phyloP scores from a whole-genome alignment of 2,888 invertebrate genomes.

The Cenopis cana region DNA sequence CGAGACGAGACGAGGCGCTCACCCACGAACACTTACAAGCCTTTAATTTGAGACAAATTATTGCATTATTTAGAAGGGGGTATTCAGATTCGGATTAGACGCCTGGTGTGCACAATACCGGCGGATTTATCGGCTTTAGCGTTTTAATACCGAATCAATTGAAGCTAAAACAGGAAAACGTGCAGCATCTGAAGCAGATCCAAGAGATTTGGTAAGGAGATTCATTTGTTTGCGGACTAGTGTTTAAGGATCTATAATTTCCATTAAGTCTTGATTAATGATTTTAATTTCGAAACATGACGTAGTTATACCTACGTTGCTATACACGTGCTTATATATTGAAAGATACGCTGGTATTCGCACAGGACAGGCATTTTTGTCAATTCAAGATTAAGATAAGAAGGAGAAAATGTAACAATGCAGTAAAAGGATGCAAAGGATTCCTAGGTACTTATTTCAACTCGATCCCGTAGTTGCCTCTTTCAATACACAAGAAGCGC shows the following conservation, averaged over 20 bases:
- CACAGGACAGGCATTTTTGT: too few relatives aligned
- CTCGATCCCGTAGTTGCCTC: too few relatives aligned
- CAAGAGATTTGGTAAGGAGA: constrained; percentile 7
- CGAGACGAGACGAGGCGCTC: constrained; percentile 60
- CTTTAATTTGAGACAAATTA: constrained; percentile 73
- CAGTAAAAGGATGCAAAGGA: too few relatives aligned
- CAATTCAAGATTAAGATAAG: too few relatives aligned
- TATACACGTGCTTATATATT: background rate
- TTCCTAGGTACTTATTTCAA: too few relatives aligned
- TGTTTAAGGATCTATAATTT: background rate
- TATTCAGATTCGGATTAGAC: constrained; percentile 55
- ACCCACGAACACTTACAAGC: constrained; percentile 69
- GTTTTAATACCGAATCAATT: constrained; percentile 36
- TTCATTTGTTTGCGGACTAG: constrained; percentile 14
- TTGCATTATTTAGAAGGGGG: constrained; percentile 65
- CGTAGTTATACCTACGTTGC: background rate
- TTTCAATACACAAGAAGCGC: too few relatives aligned
- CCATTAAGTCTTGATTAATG: background rate
- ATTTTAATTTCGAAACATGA: background rate
- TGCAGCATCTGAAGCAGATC: constrained; percentile 10
- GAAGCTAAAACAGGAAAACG: constrained; percentile 21
- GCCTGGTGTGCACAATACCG: constrained; percentile 49
- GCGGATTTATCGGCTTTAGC: constrained; percentile 31
- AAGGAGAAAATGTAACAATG: too few relatives aligned
- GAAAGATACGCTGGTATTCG: too few relatives aligned